Evolutionary conservation across 2,888 invertebrate genomes (phyloP).

Genomic region (Cheilosia impressa): DNA sequence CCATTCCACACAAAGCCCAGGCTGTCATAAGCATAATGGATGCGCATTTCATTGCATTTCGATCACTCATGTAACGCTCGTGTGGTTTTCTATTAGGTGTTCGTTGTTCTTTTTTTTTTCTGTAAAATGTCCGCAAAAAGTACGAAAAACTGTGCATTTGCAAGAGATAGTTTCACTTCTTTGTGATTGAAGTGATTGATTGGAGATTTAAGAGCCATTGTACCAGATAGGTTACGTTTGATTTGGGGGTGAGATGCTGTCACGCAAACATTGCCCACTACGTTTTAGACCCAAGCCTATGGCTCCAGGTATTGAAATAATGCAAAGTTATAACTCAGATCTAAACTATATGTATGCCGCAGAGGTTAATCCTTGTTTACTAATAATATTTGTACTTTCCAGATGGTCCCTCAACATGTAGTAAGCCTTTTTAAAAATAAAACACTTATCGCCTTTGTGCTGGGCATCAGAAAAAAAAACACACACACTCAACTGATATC

Average conservation of each 20-base stretch:
- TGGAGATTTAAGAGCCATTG: conserved; percentile 43
- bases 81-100: conserved; percentile 74
- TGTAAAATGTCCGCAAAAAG: conserved; percentile 57
- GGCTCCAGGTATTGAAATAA: no score
- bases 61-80: conserved; percentile 78
- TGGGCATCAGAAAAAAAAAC: conserved; percentile 43
- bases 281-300: not conserved
- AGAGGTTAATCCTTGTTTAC: conserved; percentile 39
- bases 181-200: conserved; percentile 75
- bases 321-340: no score
- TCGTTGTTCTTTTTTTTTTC: conserved; percentile 14
- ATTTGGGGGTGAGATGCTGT: conserved; percentile 9
- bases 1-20: conserved; percentile 20
- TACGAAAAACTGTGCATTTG: conserved; percentile 63
- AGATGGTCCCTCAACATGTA: conserved; percentile 49
- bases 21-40: conserved; percentile 71
- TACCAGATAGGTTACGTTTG: conserved; percentile 12
- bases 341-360: not conserved
- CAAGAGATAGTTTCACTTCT: conserved; percentile 74
- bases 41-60: conserved; percentile 49
- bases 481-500: conserved; percentile 44
- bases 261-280: conserved; percentile 3
- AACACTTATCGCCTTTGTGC: conserved; percentile 53
- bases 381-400: conserved; percentile 53
- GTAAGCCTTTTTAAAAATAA: conserved; percentile 70